Base-by-base conservation (phyloP, 2,888 invertebrate genomes). In the Tricholauxania praeusta region DNA sequence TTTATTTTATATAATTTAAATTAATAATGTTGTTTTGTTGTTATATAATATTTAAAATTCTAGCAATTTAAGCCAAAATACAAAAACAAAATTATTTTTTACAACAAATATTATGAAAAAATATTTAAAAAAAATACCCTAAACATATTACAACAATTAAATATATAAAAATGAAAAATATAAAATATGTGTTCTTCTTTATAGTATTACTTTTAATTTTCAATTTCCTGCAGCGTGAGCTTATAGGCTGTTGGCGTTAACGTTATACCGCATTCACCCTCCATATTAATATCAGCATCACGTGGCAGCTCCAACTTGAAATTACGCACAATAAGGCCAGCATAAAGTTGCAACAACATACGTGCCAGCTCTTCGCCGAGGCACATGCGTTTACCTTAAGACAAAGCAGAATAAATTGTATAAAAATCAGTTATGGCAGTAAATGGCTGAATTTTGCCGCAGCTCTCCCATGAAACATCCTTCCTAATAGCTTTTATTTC, bases 331-430 rank as follows among this genome's bases (percentile, higher is more conserved):
- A 95, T 88, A 52, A 90, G 89, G 0, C 92, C 91, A 10, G 90
- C 89, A 64, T 92, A 92, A 1, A 94, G 83, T 73, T 90, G 90
- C 39, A 93, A 81, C 28, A 92, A 82, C 92, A 94, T 94, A 76
- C 91, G 90, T 0, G 94, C 94, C 59, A 96, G 86, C 81, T 96
- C 95, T 75, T 96, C 95, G 0, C 96, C 96, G 1, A 95, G 90
- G 82, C 96, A 96, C 90, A 94, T 92, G 49, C 96, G 90, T 84
- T 95, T 94, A 22, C 95, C 95, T 95, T 80, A 15, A 87, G 82
- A 49, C 1, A 64, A 15, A 64, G 12, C 47, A 60, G 8, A 19
- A 19, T 1, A 39, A 39, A 28, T 28, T 28, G 28, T 32, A 57
- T 28, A 52, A 4, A 39, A 32, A 32, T 15, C 17, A 17, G 15